phyloP scores from a whole-genome alignment of 2,797 vertebrate genomes.

The Sebastolobus altivelis region DNA sequence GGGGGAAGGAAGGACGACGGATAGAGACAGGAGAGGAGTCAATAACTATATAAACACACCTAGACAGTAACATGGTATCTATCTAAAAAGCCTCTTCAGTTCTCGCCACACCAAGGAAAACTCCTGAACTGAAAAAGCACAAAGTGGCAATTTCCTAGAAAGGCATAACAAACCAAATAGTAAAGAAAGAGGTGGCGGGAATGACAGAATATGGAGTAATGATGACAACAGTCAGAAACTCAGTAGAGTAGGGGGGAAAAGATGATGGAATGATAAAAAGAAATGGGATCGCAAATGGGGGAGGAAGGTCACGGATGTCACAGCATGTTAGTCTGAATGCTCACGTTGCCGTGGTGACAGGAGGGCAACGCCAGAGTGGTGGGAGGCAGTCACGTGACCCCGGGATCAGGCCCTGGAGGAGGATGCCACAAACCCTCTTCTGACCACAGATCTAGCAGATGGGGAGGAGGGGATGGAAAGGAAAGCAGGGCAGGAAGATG shows the following conservation, averaged over 20 bases:
- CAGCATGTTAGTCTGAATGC: slow-evolving; percentile 68
- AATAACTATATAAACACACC: slow-evolving; percentile 27
- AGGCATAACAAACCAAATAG: not conserved
- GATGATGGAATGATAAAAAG: slow-evolving; percentile 52
- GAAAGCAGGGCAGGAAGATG: slow-evolving; percentile 20
- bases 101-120: not conserved
- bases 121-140: not conserved
- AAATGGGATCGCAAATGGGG: slow-evolving; percentile 42
- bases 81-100: slow-evolving; percentile 4
- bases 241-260: slow-evolving; percentile 3
- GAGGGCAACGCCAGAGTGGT: slow-evolving; percentile 57
- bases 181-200: slow-evolving; percentile 17
- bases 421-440: slow-evolving; percentile 55
- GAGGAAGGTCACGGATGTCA: slow-evolving; percentile 70
- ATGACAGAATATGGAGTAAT: slow-evolving; percentile 26
- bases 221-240: slow-evolving; percentile 19
- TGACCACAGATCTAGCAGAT: slow-evolving; percentile 45
- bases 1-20: slow-evolving; percentile 6
- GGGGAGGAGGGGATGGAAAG: slow-evolving; percentile 23
- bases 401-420: slow-evolving; percentile 56
- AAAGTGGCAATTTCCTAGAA: slow-evolving; percentile 10
- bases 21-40: slow-evolving; percentile 27
- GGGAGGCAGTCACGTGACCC: slow-evolving; percentile 70
- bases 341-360: slow-evolving; percentile 69
- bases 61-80: not conserved